Percentiles rank a stretch among this genome's conserved stretches.
Conservation (phyloP, 2,797 vertebrate species). For the Ceryle rudis region DNA sequence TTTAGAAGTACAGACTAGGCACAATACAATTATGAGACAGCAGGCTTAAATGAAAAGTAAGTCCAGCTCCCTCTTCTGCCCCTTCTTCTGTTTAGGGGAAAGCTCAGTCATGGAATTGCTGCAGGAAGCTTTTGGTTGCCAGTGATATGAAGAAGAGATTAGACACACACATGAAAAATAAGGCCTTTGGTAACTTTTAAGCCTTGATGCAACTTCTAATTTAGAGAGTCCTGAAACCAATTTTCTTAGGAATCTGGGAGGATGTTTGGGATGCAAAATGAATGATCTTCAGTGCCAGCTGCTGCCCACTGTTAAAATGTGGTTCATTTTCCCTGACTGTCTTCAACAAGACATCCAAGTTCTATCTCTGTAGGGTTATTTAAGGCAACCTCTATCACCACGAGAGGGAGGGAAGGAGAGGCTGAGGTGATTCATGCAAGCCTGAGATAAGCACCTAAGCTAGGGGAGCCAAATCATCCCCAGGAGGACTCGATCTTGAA, state of each 20-base stretch:
- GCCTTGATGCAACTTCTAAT: background rate
- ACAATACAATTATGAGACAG: background rate
- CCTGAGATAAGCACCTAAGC: slow-evolving; percentile 15
- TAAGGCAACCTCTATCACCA: background rate
- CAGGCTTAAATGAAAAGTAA: background rate
- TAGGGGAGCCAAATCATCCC: background rate
- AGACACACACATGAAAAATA: background rate
- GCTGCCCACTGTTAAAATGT: background rate
- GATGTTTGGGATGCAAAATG: background rate
- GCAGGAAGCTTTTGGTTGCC: background rate
- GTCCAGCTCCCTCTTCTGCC: background rate
- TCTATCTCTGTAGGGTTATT: background rate
- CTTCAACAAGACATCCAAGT: background rate
- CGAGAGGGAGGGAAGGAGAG: background rate
- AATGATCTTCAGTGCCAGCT: background rate
- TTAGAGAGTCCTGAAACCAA: background rate
- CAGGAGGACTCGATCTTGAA: background rate
- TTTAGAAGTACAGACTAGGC: background rate
- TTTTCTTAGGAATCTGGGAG: background rate
- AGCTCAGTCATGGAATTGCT: background rate
- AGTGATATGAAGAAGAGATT: background rate
- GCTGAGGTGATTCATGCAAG: background rate
- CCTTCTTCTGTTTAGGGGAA: background rate
- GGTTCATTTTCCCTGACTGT: background rate
- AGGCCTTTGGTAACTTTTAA: background rate